A percentile compares a stretch with the other conserved stretches of the same genome.
Conservation (phyloP, 1,140 invertebrate genomes). For the Megalonaias nervosa region DNA sequence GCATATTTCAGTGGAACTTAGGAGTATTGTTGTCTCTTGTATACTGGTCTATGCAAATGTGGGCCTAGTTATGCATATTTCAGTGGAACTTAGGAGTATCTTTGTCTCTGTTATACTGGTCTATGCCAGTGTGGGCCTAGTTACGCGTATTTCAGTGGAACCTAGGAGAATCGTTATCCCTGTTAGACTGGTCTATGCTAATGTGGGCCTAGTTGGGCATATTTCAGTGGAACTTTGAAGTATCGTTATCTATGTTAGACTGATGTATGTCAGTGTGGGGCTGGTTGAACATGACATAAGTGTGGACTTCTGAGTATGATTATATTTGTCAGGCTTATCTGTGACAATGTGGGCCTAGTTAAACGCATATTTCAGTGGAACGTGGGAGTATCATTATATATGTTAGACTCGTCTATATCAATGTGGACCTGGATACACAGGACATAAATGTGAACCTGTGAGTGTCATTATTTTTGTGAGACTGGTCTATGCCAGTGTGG, state of each 20-base stretch:
- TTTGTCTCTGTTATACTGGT: constrained; percentile 86
- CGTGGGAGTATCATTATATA: not conserved
- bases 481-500: not conserved
- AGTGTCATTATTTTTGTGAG: not conserved
- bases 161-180: constrained; percentile 23
- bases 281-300: constrained; percentile 85
- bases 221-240: not conserved
- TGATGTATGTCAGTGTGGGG: constrained; percentile 87
- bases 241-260: constrained; percentile 55
- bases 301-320: constrained; percentile 73
- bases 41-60: too few relatives aligned
- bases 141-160: constrained; percentile 84
- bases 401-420: constrained; percentile 81
- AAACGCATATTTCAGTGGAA: not conserved
- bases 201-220: not conserved
- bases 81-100: constrained; percentile 47
- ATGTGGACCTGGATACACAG: constrained; percentile 88
- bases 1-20: too few relatives aligned
- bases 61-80: too few relatives aligned
- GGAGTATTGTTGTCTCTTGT: too few relatives aligned
- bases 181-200: not conserved
- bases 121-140: constrained; percentile 87
- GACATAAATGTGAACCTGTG: constrained; percentile 77
- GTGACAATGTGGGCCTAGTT: not conserved
- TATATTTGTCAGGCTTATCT: not conserved